Conservation (phyloP, 2,113 vertebrate genomes). For the Mastomys coucha region DNA sequence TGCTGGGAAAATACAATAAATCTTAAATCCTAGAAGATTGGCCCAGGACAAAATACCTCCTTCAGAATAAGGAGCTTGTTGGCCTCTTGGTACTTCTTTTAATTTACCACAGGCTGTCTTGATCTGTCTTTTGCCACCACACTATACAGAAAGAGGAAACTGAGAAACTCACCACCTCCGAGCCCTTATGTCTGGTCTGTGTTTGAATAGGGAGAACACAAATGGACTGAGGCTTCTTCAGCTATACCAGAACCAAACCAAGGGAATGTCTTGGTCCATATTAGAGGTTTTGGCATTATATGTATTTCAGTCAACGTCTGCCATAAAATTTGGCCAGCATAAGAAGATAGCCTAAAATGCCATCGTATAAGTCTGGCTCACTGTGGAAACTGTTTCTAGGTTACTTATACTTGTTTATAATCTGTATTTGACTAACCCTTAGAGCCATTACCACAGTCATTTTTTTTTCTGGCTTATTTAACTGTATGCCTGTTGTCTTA, state of each 20-base stretch:
- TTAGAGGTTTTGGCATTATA: neutral
- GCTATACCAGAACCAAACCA: slow-evolving; percentile 27
- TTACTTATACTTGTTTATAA: slow-evolving; percentile 42
- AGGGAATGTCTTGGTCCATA: neutral
- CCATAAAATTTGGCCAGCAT: neutral
- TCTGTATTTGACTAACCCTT: slow-evolving; percentile 29
- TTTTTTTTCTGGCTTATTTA: slow-evolving; percentile 42
- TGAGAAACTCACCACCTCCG: neutral
- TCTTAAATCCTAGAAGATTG: neutral
- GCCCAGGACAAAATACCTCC: neutral
- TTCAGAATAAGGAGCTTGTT: slow-evolving; percentile 29
- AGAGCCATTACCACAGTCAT: slow-evolving; percentile 16
- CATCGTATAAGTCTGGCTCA: neutral
- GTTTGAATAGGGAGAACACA: neutral
- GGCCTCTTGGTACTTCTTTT: neutral
- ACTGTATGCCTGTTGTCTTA: neutral
- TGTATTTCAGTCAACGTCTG: neutral
- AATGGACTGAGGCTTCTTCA: neutral
- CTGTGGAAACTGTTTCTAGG: slow-evolving; percentile 34
- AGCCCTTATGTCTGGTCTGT: neutral
- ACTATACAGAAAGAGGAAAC: neutral
- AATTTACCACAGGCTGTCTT: neutral
- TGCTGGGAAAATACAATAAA: slow-evolving; percentile 49
- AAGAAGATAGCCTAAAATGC: neutral
- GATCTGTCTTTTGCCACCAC: neutral